A percentile compares a stretch with the other conserved stretches of the same genome.
Conservation (phyloP, 2,113 vertebrate genomes). For the Merops nubicus region DNA sequence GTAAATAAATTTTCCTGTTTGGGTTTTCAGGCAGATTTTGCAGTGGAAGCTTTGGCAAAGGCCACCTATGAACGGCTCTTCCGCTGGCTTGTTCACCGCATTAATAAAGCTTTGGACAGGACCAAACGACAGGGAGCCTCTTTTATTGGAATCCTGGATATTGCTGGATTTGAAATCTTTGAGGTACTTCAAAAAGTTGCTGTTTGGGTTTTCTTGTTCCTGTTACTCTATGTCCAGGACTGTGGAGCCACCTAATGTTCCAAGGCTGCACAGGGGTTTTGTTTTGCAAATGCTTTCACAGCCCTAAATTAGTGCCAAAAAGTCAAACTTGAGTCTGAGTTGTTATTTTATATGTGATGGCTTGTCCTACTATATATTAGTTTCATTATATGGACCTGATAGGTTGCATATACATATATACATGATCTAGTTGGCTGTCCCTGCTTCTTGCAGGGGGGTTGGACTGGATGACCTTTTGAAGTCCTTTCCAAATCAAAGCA, state of each 20-base stretch:
- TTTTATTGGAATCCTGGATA: conserved; percentile 98
- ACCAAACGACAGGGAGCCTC: conserved; percentile 97
- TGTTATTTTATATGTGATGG: rapidly evolving
- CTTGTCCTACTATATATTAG: rapidly evolving
- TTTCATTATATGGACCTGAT: too few relatives aligned
- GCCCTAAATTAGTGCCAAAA: background rate
- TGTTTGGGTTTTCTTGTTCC: background rate
- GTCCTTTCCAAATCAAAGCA: too few relatives aligned
- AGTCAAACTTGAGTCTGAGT: background rate
- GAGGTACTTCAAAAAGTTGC: conserved; percentile 77
- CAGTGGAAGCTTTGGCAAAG: conserved; percentile 94
- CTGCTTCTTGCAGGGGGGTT: too few relatives aligned
- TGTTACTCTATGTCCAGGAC: rapidly evolving
- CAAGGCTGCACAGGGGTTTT: background rate
- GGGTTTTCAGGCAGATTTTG: conserved; percentile 91
- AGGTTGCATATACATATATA: too few relatives aligned
- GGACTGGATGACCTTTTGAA: too few relatives aligned
- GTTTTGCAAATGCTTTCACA: background rate
- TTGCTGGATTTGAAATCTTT: conserved; percentile 98
- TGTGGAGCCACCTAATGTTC: background rate
- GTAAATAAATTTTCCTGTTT: background rate
- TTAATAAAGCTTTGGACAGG: conserved; percentile 96
- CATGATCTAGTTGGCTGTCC: too few relatives aligned
- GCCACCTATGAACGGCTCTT: conserved; percentile 97
- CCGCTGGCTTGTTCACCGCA: conserved; percentile 97